Base-by-base conservation (phyloP, 64 coral and sea anemone species). In the Montipora efflorescens region DNA sequence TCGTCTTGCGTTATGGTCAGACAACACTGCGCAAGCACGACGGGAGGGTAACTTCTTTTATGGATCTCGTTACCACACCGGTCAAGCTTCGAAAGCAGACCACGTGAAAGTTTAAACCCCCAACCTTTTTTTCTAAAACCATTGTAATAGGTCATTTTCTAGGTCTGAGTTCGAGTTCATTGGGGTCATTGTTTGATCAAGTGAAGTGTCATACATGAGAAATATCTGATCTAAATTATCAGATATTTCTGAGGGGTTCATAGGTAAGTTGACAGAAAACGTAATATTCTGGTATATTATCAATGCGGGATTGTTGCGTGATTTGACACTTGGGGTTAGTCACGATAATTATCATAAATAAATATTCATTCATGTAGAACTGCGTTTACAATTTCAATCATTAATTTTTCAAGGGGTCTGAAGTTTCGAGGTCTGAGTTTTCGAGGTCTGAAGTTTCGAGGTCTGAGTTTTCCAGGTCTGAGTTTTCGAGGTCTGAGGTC, bases 81-180 rank as follows among this genome's bases (percentile, higher is more conserved):
- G n/a, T 74, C 70, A 74, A 74, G 70, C 70, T 67, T 67, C 14
- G 64, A 16, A 67, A 67, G 64, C 64, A 67, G 64, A 68, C 66
- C 11, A 59, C 55, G 55, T 23, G 64, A 16, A 67, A 67, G 64
- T 0, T 67, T 67, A 67, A 67, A 67, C 64, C 64, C 64, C 64
- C 13, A 10, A 67, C 7, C 64, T 10, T 67, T 67, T 67, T 67
- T 67, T 67, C 0, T 23, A 2, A 67, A 67, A 55, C 9, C 64
- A 13, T 16, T 67, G 7, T 67, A 10, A 16, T 67, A 67, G 64
- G 64, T 67, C 64, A 12, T 67, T 67, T 67, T 59, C 64, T 67
- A 67, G 14, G 64, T 16, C 64, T 67, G 64, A 67, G 9, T 67
- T 67, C 16, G 9, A 67, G 7, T 67, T 67, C 8, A 67, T 67